Conservation (phyloP, 2,888 invertebrate genomes). For the Conchocele bisecta region DNA sequence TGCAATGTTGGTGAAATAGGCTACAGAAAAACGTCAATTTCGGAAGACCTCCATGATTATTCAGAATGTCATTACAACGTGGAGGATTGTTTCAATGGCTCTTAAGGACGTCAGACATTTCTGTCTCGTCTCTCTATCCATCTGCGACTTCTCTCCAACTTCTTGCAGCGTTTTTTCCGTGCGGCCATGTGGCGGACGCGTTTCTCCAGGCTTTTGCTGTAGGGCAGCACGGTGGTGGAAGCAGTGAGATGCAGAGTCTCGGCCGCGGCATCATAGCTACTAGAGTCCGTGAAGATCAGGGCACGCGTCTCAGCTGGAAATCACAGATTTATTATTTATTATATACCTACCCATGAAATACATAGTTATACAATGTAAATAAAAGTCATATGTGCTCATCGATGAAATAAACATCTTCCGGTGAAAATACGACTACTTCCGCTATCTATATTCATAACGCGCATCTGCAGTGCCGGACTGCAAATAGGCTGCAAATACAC, state of each 20-base stretch:
- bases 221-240: conserved; percentile 14
- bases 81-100: too few species aligned
- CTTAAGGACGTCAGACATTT: neutral
- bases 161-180: conserved; percentile 10
- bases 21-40: too few species aligned
- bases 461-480: too few species aligned
- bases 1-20: too few species aligned
- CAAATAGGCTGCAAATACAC: too few species aligned
- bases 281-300: conserved; percentile 21
- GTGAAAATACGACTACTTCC: too few species aligned
- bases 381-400: neutral
- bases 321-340: neutral
- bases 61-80: too few species aligned
- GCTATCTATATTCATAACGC: too few species aligned
- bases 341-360: neutral
- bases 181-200: conserved; percentile 4
- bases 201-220: conserved; percentile 1
- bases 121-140: conserved; percentile 1
- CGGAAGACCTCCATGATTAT: too few species aligned
- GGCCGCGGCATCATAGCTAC: neutral
- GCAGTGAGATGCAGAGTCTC: conserved; percentile 8
- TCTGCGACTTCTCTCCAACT: conserved; percentile 20
- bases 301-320: conserved; percentile 35
- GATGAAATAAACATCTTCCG: too few species aligned
- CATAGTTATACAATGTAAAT: neutral